These are phyloP conservation scores for Cydia pomonella DNA, from an alignment of 1,140 invertebrate species.

Conservation along the genomic window DNA sequence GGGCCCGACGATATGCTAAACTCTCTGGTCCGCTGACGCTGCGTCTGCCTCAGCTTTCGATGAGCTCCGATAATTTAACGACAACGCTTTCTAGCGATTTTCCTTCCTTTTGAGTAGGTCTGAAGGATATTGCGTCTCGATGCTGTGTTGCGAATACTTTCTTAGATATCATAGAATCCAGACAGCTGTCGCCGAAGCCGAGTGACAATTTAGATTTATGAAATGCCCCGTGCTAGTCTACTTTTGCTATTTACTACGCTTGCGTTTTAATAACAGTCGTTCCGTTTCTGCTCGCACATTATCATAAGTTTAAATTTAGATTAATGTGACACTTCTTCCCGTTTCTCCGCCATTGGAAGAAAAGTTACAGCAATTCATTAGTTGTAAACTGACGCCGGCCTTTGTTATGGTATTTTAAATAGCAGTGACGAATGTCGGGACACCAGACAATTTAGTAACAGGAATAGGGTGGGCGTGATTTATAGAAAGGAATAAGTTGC, in stretches of 20 bases:
- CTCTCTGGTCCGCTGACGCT: constrained; percentile 59
- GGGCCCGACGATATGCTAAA: constrained; percentile 72
- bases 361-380: constrained; percentile 32
- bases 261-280: constrained; percentile 29
- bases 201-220: constrained; percentile 45
- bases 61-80: constrained; percentile 71
- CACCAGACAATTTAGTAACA: constrained; percentile 34
- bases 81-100: constrained; percentile 57
- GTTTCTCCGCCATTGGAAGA: constrained; percentile 28
- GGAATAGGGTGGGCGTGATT: constrained; percentile 45
- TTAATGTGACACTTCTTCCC: constrained; percentile 29
- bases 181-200: constrained; percentile 46
- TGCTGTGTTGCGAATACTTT: constrained; percentile 44
- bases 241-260: background rate
- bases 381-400: constrained; percentile 32
- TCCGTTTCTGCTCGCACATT: constrained; percentile 26
- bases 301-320: constrained; percentile 31
- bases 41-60: constrained; percentile 63
- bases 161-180: constrained; percentile 56
- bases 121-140: constrained; percentile 47
- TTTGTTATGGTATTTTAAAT: constrained; percentile 33
- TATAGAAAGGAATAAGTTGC: constrained; percentile 42
- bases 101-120: constrained; percentile 38
- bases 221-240: constrained; percentile 10
- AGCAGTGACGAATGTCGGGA: constrained; percentile 32